A percentile compares a stretch with the other conserved stretches of the same genome.
Evolutionary conservation across 2,113 vertebrate species (phyloP).

Genomic region (Rallus limicola): DNA sequence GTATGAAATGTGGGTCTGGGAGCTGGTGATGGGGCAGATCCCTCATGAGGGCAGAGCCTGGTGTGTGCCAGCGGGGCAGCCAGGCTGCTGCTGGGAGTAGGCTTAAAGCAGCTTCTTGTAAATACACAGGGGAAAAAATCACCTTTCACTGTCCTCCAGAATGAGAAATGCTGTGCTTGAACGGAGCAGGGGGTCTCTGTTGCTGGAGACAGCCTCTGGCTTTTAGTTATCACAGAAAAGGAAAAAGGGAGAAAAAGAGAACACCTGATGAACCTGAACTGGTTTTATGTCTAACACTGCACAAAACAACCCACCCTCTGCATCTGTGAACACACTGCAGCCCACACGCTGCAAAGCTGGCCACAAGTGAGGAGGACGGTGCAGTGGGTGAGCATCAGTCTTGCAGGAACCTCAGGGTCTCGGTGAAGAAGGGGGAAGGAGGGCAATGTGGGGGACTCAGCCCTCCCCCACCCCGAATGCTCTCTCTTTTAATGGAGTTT

Average conservation of each 20-base stretch:
- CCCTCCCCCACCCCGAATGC: accelerated
- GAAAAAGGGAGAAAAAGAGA: not conserved
- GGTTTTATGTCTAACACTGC: not conserved
- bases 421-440: not conserved
- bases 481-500: not conserved
- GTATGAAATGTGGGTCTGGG: not conserved
- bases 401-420: not conserved
- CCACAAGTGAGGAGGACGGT: not conserved
- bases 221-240: not conserved
- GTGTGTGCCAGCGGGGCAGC: not conserved
- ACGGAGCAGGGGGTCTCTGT: not conserved
- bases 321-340: accelerated
- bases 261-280: not conserved
- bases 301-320: not conserved
- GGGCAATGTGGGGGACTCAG: not conserved
- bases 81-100: not conserved
- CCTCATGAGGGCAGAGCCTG: not conserved
- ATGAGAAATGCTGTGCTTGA: not conserved
- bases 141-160: not conserved
- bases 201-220: not conserved
- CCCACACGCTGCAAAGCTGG: accelerated
- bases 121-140: not conserved
- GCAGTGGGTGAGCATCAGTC: accelerated
- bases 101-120: not conserved
- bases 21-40: not conserved